These are phyloP conservation scores for Petroica traversi DNA, from an alignment of 2,113 vertebrate genomes.

Conservation along the genomic window DNA sequence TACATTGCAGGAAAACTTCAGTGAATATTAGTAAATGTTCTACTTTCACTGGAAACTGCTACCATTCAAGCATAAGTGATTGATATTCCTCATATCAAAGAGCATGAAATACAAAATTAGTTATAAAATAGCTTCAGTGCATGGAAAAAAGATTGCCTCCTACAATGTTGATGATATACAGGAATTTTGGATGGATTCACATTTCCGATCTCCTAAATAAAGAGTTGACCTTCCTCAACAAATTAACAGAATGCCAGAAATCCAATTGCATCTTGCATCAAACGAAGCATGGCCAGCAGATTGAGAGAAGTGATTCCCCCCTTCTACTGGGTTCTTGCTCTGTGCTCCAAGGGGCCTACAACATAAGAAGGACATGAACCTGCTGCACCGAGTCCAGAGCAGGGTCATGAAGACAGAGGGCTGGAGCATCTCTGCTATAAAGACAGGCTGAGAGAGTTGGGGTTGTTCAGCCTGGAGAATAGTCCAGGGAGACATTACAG, in stretches of 20 bases:
- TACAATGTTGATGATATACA: not conserved
- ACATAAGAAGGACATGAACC: not conserved
- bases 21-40: not conserved
- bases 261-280: not conserved
- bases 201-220: not conserved
- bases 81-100: slow-evolving; percentile 20
- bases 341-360: too few relatives aligned
- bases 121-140: not conserved
- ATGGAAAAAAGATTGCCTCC: not conserved
- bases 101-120: slow-evolving; percentile 12
- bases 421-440: not conserved
- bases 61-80: slow-evolving; percentile 31
- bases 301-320: not conserved
- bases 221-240: not conserved
- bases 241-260: not conserved
- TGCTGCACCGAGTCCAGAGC: not conserved
- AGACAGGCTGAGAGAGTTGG: not conserved
- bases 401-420: not conserved
- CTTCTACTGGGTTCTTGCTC: not conserved
- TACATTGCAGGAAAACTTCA: not conserved
- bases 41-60: not conserved
- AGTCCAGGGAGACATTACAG: not conserved
- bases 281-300: not conserved
- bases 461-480: not conserved
- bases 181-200: not conserved